Percentiles rank a stretch among this genome's conserved stretches.
Conservation (phyloP, 92 coral and sea anemone genomes). For the Epizoanthus stellaris region DNA sequence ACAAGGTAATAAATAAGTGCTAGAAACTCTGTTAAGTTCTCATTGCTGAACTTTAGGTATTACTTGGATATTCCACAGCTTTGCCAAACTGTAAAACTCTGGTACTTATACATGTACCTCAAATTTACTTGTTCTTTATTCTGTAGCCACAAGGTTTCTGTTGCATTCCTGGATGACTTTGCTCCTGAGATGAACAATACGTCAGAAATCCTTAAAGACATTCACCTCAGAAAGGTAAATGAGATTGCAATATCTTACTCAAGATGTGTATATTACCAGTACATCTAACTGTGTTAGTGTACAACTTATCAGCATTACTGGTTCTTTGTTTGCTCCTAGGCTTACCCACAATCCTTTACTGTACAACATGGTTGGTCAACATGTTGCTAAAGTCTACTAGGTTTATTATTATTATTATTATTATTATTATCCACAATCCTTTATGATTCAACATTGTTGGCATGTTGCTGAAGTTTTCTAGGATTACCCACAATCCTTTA, state of each 20-base stretch:
- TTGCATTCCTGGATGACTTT: conserved; percentile 53
- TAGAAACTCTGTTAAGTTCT: no score
- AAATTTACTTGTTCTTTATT: neutral
- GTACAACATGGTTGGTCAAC: neutral
- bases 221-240: conserved; percentile 48
- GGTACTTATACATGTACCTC: neutral
- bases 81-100: neutral
- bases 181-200: conserved; percentile 62
- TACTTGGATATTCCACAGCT: neutral
- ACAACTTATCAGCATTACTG: neutral
- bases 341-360: neutral
- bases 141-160: conserved; percentile 29
- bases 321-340: neutral
- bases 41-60: neutral
- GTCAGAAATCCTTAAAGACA: conserved; percentile 65
- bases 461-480: no score
- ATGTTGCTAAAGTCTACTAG: neutral
- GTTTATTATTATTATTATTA: no score
- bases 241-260: no score
- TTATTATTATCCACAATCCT: no score
- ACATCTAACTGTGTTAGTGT: neutral
- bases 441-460: no score
- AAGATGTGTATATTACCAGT: no score
- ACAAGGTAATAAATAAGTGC: no score
- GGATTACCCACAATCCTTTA: no score